phyloP scores from a whole-genome alignment of 2,797 vertebrate genomes.

The Brotula barbata region DNA sequence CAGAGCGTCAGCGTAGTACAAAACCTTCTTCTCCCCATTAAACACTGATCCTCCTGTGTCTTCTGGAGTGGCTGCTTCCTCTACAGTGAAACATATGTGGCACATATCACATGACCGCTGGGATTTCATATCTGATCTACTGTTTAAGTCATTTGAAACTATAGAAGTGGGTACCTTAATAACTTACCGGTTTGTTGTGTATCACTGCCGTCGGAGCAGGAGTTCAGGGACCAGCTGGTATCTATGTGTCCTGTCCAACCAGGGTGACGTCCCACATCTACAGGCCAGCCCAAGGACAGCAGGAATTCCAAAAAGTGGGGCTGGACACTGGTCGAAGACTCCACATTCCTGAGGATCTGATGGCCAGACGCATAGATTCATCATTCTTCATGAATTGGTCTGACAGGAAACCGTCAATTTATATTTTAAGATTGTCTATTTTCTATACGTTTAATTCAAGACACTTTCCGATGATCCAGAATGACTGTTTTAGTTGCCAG shows the following conservation, averaged over 20 bases:
- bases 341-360: conserved; percentile 94
- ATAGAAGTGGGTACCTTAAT: conserved; percentile 18
- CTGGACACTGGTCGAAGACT: conserved; percentile 90
- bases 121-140: too few species aligned
- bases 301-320: conserved; percentile 95
- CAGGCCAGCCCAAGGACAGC: conserved; percentile 93
- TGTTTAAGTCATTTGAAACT: not conserved
- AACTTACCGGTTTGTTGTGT: conserved; percentile 80
- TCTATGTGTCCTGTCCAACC: conserved; percentile 94
- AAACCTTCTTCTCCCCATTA: conserved; percentile 93
- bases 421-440: not conserved
- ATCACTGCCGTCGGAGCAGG: conserved; percentile 79
- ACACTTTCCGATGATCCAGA: too few species aligned
- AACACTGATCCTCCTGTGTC: conserved; percentile 89
- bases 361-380: not conserved
- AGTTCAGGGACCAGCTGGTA: conserved; percentile 96
- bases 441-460: too few species aligned
- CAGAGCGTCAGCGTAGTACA: conserved; percentile 94
- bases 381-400: not conserved
- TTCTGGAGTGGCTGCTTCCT: conserved; percentile 82
- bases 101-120: too few species aligned
- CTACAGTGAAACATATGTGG: conserved; percentile 59
- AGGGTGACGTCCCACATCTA: conserved; percentile 90
- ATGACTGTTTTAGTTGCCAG: too few species aligned
- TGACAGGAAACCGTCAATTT: not conserved